These are phyloP conservation scores for Cynaeus angustus DNA, from an alignment of 2,888 invertebrate genomes.

Conservation along the genomic window DNA sequence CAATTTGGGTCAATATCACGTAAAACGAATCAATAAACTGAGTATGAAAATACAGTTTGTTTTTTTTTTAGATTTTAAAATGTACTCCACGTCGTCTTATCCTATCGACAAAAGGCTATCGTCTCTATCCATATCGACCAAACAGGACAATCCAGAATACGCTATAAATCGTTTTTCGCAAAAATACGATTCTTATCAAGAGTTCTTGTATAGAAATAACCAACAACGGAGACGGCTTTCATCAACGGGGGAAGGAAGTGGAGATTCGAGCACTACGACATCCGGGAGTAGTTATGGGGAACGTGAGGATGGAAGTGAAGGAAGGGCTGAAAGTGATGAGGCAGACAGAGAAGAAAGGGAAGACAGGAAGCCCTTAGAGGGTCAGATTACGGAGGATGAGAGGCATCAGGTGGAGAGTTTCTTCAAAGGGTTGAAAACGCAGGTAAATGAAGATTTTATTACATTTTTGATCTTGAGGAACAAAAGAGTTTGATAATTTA, in stretches of 20 bases:
- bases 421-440: constrained; percentile 85
- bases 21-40: constrained; percentile 14
- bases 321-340: constrained; percentile 72
- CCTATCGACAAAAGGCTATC: constrained; percentile 65
- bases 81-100: constrained; percentile 37
- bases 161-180: constrained; percentile 64
- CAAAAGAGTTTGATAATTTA: too few relatives aligned
- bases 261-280: constrained; percentile 72
- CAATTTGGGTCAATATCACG: constrained; percentile 18
- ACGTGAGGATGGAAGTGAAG: constrained; percentile 75
- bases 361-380: constrained; percentile 69
- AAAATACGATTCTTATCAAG: constrained; percentile 69
- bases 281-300: constrained; percentile 72
- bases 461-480: too few relatives aligned
- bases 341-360: constrained; percentile 67
- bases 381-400: constrained; percentile 77
- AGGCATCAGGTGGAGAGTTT: constrained; percentile 82
- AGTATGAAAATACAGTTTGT: too few relatives aligned
- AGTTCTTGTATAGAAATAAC: constrained; percentile 61
- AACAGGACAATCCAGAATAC: constrained; percentile 61
- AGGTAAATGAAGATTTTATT: constrained; percentile 70
- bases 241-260: constrained; percentile 76
- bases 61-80: constrained; percentile 8
- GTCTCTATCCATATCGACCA: constrained; percentile 63
- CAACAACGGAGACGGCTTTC: constrained; percentile 68